Percentiles rank a stretch among this genome's conserved stretches.
These are phyloP conservation scores for Edolisoma coerulescens DNA, from an alignment of 2,113 vertebrate species.

Conservation along the genomic window DNA sequence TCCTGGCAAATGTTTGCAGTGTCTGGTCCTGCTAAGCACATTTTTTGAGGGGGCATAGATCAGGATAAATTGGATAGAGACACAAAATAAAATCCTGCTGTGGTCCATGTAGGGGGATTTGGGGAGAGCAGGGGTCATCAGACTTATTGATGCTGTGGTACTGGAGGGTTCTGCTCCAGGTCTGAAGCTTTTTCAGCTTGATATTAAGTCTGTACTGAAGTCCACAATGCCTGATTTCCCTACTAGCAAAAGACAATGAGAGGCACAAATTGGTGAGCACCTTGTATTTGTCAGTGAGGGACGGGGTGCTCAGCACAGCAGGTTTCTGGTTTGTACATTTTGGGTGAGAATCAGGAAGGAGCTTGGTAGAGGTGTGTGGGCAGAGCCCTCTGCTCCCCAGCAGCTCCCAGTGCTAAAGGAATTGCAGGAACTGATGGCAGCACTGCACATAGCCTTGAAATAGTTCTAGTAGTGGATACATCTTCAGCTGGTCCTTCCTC, in stretches of 20 bases:
- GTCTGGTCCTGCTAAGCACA: neutral
- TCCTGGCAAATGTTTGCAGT: neutral
- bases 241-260: rapidly evolving
- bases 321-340: neutral
- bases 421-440: neutral
- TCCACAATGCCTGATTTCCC: neutral
- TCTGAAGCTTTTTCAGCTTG: neutral
- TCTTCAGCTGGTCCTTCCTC: neutral
- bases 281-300: neutral
- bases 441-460: neutral
- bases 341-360: neutral
- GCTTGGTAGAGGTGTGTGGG: neutral
- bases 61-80: neutral
- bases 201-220: neutral
- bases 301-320: neutral
- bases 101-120: neutral
- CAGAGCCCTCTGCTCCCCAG: neutral
- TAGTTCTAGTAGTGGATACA: neutral
- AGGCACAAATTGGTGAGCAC: neutral
- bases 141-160: neutral
- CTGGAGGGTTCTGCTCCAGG: neutral
- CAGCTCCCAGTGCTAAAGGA: neutral
- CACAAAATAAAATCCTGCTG: neutral
- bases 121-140: neutral
- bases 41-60: neutral